Percentiles rank a stretch among this genome's conserved stretches.
Conservation (phyloP, 2,797 vertebrate genomes). For the Hoplostethus atlanticus region DNA sequence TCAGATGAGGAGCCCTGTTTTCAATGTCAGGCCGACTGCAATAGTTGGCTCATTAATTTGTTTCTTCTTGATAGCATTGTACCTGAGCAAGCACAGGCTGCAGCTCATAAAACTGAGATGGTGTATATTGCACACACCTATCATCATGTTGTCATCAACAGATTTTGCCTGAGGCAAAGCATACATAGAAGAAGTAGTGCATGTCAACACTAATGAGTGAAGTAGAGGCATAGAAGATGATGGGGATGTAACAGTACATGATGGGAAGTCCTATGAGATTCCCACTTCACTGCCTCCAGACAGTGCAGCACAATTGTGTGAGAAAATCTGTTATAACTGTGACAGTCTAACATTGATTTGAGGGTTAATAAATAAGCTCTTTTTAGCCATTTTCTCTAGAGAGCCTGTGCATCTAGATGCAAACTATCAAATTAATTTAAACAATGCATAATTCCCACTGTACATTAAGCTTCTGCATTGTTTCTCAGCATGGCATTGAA, state of each 20-base stretch:
- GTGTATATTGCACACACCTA: slow-evolving; percentile 42
- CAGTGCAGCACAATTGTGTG: slow-evolving; percentile 3
- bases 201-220: slow-evolving; percentile 55
- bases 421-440: slow-evolving; percentile 56
- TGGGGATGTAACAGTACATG: slow-evolving; percentile 17
- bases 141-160: slow-evolving; percentile 44
- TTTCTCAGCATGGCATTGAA: slow-evolving; percentile 51
- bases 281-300: slow-evolving; percentile 12
- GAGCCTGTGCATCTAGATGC: slow-evolving; percentile 46
- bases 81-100: slow-evolving; percentile 44
- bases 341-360: slow-evolving; percentile 36
- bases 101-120: slow-evolving; percentile 47
- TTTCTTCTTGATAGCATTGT: slow-evolving; percentile 49
- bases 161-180: slow-evolving; percentile 44
- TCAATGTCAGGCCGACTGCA: slow-evolving; percentile 45
- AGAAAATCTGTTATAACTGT: slow-evolving; percentile 4
- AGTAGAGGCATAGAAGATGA: slow-evolving; percentile 36
- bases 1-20: slow-evolving; percentile 47
- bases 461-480: slow-evolving; percentile 26
- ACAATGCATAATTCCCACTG: slow-evolving; percentile 38
- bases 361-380: slow-evolving; percentile 47
- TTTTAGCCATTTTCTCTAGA: slow-evolving; percentile 39
- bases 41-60: slow-evolving; percentile 50
- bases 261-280: slow-evolving; percentile 10
- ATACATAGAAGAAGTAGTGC: slow-evolving; percentile 28